These are phyloP conservation scores for Paramuricea clavata DNA, from an alignment of 92 coral and sea anemone genomes.

Conservation along the genomic window DNA sequence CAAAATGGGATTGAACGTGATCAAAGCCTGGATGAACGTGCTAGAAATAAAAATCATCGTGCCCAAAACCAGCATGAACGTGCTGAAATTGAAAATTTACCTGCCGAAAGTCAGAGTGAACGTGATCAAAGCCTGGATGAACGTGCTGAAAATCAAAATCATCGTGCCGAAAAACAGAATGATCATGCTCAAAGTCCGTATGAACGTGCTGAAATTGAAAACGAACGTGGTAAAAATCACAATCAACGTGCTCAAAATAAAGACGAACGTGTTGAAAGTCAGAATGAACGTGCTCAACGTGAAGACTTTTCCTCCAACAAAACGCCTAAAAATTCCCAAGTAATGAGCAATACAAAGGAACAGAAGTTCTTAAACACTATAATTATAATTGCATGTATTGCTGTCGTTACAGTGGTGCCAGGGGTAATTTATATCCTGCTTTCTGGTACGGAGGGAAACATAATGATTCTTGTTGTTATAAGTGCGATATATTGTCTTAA, in stretches of 20 bases:
- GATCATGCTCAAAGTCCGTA: background rate
- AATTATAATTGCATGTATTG: background rate
- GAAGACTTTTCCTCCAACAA: background rate
- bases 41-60: too few relatives aligned
- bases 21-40: too few relatives aligned
- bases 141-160: too few relatives aligned
- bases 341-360: background rate
- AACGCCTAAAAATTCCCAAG: background rate
- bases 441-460: background rate
- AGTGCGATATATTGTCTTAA: background rate
- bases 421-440: background rate
- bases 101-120: too few relatives aligned
- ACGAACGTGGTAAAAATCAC: background rate
- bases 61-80: too few relatives aligned
- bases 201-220: background rate
- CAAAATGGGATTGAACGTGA: background rate
- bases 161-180: background rate
- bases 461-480: background rate
- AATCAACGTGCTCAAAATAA: background rate
- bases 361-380: background rate
- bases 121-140: too few relatives aligned
- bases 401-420: background rate
- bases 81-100: too few relatives aligned
- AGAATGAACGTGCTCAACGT: background rate
- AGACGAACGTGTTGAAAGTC: background rate